Evolutionary conservation across 1,140 invertebrate species (phyloP), one percentile per base, ranked within the genome.

Genomic region (Hermetia illucens): DNA sequence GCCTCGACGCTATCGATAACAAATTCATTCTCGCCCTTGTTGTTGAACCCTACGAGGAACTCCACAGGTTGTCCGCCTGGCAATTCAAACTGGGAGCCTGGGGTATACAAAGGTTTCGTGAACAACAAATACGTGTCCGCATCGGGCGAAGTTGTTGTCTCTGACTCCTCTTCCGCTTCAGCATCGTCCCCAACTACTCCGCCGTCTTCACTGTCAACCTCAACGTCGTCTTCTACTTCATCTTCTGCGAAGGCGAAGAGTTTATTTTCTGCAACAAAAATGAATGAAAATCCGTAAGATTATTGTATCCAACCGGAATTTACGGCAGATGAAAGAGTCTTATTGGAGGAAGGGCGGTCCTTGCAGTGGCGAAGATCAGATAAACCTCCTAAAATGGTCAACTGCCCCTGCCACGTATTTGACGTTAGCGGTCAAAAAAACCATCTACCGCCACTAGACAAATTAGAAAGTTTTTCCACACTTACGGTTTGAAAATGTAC

Each of bases 21-120:
- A 52, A 97, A 95, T 46, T 95, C 88, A 47, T 78, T 71, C 41
- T 80, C 71, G 24, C 93, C 95, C 58, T 89, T 92, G 65, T 99
- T 98, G 12, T 76, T 79, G 59, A 98, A 96, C 25, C 94, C 93
- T 47, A 98, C 87, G 2, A 99, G 68, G 55, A 98, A 90, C 62
- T 96, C 89, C 2, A 95, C 89, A 33, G 90, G 71, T 50, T 79
- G 75, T 34, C 94, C 93, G 59, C 84, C 92, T 58, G 48, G 53
- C 41, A 58, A 38, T 51, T 58, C 54, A 38, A 57, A 38, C 45
- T 58, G 55, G 40, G 50, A 48, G 8, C 56, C 55, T 9, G 54
- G 39, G 13, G 50, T 55, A 33, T 61, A 55, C 32, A 56, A 34
- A 1, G 92, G 93, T 61, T 87, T 88, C 4, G 83, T 91, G 57